Base-by-base conservation (phyloP, 2,113 vertebrate genomes). In the Cavia aperea region DNA sequence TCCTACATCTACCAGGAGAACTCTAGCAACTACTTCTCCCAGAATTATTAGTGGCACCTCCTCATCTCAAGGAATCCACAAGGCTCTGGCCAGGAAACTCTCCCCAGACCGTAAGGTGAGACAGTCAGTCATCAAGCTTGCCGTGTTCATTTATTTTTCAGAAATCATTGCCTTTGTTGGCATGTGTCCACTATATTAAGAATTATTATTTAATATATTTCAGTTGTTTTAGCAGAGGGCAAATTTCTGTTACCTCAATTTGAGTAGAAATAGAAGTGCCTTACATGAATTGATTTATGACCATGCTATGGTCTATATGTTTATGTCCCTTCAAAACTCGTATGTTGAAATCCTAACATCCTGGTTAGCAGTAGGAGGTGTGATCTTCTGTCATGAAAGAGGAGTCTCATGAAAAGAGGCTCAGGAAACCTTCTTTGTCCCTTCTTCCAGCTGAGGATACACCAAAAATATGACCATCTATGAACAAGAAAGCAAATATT, bases 261-360 rank as follows among this genome's bases (percentile, higher is more conserved):
- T 86, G 23, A 90, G 78, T 10, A 62, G 46, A 90, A 73, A 43
- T 1, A 14, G 54, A 72, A 79, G 39, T 81, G 23, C 24, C 36
- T 87, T 90, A 33, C 21, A 66, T 65, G 68, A 83, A 82, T 33
- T 88, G 81, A 89, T 79, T 56, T 62, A 58, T 56, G 10, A 54
- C 31, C 73, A 3, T 66, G 8, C 84, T 82, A 15, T 60, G 8
- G 29, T 56, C n/a, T 56, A 14, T 56, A 49, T 51, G 75, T 46
- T 56, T 58, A 56, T 58, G 12, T 36, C 19, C 33, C 29, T 46
- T 33, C 24, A 60, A 31, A 78, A 51, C 29, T 51, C 75, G 19
- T 51, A 58, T 6, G 29, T 33, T 68, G 68, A 88, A 91, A 77
- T 36, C 3, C 16, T 49, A 51, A 68, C 29, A n/a, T 1, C 24